Evolutionary conservation across 2,888 invertebrate species (phyloP).

Genomic region (Priocnemis perturbator): DNA sequence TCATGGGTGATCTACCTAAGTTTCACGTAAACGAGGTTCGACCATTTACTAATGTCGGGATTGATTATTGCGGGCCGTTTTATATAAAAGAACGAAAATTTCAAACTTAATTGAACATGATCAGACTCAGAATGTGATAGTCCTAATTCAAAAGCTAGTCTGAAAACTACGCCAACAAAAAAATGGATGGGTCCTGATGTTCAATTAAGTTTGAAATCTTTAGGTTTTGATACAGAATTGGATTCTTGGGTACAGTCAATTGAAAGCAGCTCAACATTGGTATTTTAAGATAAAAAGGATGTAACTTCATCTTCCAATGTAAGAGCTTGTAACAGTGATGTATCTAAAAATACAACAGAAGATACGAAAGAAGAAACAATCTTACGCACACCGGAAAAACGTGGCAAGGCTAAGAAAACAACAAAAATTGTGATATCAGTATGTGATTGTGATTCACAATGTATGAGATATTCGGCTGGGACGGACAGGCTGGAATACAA

Average conservation of each 20-base stretch:
- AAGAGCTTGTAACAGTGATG: neutral
- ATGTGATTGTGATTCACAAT: slow-evolving; percentile 54
- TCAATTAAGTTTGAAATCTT: slow-evolving; percentile 64
- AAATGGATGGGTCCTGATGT: slow-evolving; percentile 64
- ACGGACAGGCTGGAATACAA: too few relatives aligned
- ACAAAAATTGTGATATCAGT: slow-evolving; percentile 42
- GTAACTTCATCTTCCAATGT: too few relatives aligned
- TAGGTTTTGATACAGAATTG: slow-evolving; percentile 63
- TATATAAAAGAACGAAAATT: too few relatives aligned
- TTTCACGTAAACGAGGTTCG: too few relatives aligned
- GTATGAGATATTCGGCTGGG: too few relatives aligned
- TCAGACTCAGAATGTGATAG: slow-evolving; percentile 56
- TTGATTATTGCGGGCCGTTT: too few relatives aligned
- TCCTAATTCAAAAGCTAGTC: slow-evolving; percentile 34
- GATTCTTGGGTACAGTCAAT: slow-evolving; percentile 61
- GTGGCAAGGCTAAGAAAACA: neutral
- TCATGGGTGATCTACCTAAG: too few relatives aligned
- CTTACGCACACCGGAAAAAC: slow-evolving; percentile 11
- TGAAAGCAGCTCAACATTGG: slow-evolving; percentile 48
- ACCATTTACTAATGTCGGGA: too few relatives aligned
- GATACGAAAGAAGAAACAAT: slow-evolving; percentile 4
- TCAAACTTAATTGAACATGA: too few relatives aligned
- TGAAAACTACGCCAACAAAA: slow-evolving; percentile 27
- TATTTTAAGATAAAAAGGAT: too few relatives aligned
- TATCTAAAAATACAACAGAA: neutral